phyloP scores from a whole-genome alignment of 2,888 invertebrate species.

The Tromatobia lineatoria region DNA sequence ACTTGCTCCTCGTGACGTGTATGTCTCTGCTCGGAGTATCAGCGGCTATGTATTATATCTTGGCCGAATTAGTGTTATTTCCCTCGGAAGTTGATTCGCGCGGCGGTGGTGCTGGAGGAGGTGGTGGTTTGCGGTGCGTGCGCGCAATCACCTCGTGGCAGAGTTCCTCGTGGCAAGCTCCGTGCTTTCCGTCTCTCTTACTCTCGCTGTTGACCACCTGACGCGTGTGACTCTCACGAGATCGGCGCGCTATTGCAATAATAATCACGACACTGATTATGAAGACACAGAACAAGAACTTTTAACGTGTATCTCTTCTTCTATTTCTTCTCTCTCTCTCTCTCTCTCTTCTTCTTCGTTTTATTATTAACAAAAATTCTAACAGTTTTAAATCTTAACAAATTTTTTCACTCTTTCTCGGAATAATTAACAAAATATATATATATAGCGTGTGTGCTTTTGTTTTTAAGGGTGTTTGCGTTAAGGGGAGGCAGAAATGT shows the following conservation, averaged over 20 bases:
- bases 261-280: constrained; percentile 18
- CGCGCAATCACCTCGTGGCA: constrained; percentile 46
- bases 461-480: too few species aligned
- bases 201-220: constrained; percentile 59
- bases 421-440: neutral
- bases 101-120: neutral
- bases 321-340: neutral
- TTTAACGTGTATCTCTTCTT: neutral
- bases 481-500: neutral
- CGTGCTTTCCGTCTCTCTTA: constrained; percentile 53
- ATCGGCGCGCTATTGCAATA: neutral
- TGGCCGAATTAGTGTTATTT: neutral
- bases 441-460: neutral
- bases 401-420: constrained; percentile 16
- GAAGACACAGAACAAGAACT: neutral
- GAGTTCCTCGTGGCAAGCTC: constrained; percentile 64
- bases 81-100: constrained; percentile 1
- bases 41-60: neutral
- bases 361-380: neutral
- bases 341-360: neutral
- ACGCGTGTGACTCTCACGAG: constrained; percentile 12
- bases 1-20: neutral
- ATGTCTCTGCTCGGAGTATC: neutral
- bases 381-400: neutral
- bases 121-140: constrained; percentile 26